phyloP scores from a whole-genome alignment of 2,888 invertebrate species.

The Macrosiphum euphorbiae region DNA sequence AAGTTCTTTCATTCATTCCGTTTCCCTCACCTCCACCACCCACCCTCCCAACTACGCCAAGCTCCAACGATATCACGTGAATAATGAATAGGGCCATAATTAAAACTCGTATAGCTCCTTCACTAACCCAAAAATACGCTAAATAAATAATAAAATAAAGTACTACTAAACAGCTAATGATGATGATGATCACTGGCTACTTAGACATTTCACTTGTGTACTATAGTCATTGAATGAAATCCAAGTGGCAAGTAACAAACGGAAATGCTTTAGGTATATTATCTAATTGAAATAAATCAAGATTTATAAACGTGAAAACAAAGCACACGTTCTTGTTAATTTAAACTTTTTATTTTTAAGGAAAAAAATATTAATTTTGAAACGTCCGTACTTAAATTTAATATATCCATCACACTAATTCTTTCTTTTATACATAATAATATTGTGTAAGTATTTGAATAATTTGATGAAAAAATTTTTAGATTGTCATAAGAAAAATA shows the following conservation, averaged over 20 bases:
- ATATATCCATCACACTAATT: no score
- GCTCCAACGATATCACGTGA: background rate
- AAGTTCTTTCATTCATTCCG: background rate
- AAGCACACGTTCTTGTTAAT: no score
- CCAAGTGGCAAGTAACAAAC: no score
- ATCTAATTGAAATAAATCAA: no score
- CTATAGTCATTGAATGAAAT: no score
- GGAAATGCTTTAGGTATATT: no score
- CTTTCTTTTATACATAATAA: background rate
- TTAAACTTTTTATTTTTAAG: no score
- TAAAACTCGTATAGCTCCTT: background rate
- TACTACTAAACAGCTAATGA: background rate
- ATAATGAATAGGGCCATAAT: slow-evolving; percentile 30
- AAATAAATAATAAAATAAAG: slow-evolving; percentile 9
- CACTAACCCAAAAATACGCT: background rate
- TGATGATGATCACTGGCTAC: background rate
- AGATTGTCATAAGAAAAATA: background rate
- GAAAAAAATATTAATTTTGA: no score
- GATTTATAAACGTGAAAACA: no score
- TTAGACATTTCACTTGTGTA: background rate
- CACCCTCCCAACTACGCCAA: background rate
- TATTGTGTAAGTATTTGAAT: background rate
- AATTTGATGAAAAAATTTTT: background rate
- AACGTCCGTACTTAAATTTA: no score
- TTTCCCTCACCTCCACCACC: no score